phyloP scores from a whole-genome alignment of 2,888 invertebrate species.

The Eilema sororculum region DNA sequence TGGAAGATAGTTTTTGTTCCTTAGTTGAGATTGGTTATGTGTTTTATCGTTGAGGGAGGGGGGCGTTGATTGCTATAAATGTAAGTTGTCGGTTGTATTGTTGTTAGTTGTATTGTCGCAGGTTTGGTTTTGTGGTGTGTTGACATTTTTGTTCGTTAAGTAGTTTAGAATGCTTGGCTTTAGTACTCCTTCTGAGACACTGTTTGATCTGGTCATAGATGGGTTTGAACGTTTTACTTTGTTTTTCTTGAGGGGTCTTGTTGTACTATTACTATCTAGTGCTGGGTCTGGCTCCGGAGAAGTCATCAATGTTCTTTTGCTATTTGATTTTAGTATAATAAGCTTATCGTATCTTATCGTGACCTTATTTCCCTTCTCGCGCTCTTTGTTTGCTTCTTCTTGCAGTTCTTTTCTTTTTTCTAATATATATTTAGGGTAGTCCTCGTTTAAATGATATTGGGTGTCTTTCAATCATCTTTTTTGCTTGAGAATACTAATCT shows the following conservation, averaged over 20 bases:
- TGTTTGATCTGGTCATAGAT: conserved; percentile 18
- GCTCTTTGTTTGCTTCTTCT: conserved; percentile 18
- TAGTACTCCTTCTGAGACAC: background rate
- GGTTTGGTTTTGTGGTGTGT: conserved; percentile 11
- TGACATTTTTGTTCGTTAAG: conserved; percentile 13
- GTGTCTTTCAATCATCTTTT: conserved; percentile 23
- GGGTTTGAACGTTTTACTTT: conserved; percentile 11
- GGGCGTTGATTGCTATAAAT: conserved; percentile 29
- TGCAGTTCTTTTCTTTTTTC: conserved; percentile 26
- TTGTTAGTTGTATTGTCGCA: conserved; percentile 11
- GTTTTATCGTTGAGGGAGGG: conserved; percentile 11
- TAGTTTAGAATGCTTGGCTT: conserved; percentile 18
- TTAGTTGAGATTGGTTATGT: conserved; percentile 13
- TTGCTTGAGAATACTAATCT: conserved; percentile 20
- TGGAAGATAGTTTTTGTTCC: conserved; percentile 33
- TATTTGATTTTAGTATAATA: conserved; percentile 14
- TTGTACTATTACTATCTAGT: conserved; percentile 3
- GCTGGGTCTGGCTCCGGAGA: conserved; percentile 1
- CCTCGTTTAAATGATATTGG: conserved; percentile 11
- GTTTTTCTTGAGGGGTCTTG: conserved; percentile 10
- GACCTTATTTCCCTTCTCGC: conserved; percentile 17
- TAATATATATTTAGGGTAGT: conserved; percentile 18
- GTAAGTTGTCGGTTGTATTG: conserved; percentile 14
- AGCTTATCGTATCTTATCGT: conserved; percentile 23
- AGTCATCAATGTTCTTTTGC: background rate